These are phyloP conservation scores for Otus scops DNA, from an alignment of 2,797 vertebrate genomes.

Conservation along the genomic window DNA sequence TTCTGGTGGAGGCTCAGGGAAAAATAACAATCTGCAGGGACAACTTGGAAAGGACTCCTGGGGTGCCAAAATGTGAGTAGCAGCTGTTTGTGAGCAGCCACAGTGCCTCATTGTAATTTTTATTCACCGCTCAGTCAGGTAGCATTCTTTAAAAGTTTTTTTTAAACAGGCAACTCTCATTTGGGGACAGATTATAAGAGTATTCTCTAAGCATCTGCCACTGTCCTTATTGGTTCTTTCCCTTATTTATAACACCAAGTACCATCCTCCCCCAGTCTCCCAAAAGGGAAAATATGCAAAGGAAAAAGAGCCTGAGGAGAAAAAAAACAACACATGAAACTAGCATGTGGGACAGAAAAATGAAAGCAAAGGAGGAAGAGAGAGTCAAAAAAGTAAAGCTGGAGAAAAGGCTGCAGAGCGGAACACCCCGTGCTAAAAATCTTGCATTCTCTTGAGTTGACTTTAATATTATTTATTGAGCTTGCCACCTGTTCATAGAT, in stretches of 20 bases:
- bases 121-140: neutral
- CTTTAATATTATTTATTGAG: conserved; percentile 1
- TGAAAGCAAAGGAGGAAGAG: neutral
- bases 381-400: neutral
- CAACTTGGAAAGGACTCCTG: neutral
- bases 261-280: neutral
- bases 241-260: neutral
- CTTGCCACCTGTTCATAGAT: neutral
- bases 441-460: neutral
- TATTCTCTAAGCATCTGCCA: neutral
- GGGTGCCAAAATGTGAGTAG: neutral
- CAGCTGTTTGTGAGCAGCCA: neutral
- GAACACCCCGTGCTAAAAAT: neutral
- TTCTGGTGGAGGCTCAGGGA: neutral
- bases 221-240: neutral
- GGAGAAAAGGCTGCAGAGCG: neutral
- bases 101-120: neutral
- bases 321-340: neutral
- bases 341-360: neutral
- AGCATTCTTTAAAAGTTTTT: neutral
- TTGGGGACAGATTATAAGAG: neutral
- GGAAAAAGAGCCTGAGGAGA: neutral
- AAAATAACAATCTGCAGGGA: neutral
- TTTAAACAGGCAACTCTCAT: neutral
- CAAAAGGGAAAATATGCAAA: neutral